phyloP scores from a whole-genome alignment of 1,140 invertebrate species.

The Maniola jurtina region DNA sequence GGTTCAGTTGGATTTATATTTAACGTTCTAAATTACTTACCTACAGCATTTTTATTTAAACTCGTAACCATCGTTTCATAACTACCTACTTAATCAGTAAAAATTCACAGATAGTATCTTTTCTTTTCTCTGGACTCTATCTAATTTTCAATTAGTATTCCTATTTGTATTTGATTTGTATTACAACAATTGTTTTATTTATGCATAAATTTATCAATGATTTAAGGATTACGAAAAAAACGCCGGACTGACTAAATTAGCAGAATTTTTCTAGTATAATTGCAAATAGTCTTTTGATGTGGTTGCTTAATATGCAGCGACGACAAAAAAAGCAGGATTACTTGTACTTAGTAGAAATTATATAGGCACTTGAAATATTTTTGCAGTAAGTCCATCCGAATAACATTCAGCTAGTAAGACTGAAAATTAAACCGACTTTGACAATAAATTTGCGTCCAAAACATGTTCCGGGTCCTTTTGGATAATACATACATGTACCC shows the following conservation, averaged over 20 bases:
- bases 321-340: not conserved
- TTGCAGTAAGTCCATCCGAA: slow-evolving; percentile 28
- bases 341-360: not conserved
- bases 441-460: slow-evolving; percentile 63
- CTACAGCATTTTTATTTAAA: no score
- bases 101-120: no score
- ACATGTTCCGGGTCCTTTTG: slow-evolving; percentile 15
- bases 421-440: slow-evolving; percentile 49
- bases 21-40: no score
- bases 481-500: not conserved
- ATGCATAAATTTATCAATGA: not conserved
- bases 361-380: not conserved
- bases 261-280: slow-evolving; percentile 16
- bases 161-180: no score
- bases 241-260: slow-evolving; percentile 10
- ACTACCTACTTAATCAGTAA: no score
- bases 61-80: no score
- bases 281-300: not conserved
- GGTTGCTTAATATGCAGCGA: not conserved
- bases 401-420: slow-evolving; percentile 42
- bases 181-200: no score
- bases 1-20: no score
- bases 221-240: not conserved
- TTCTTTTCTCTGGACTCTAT: no score
- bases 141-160: no score